A percentile compares a stretch with the other conserved stretches of the same genome.
Evolutionary conservation across 2,888 invertebrate species (phyloP).

Genomic region (Torymus aiolomorphi): DNA sequence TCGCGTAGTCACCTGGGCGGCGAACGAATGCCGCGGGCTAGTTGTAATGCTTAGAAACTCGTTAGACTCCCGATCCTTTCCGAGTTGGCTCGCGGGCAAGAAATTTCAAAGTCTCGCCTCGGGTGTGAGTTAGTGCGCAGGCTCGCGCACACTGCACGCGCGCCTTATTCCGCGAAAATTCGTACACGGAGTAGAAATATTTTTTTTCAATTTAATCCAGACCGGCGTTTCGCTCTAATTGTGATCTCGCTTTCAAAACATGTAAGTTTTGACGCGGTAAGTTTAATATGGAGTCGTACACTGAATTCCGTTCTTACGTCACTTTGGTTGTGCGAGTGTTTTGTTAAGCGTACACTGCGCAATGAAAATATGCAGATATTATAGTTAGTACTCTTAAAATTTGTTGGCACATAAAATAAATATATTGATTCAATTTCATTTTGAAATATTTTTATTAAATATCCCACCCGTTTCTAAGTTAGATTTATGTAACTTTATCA

Average conservation of each 20-base stretch:
- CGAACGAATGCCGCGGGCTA: constrained; percentile 2
- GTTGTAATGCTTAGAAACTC: constrained; percentile 14
- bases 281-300: too few species aligned
- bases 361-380: too few species aligned
- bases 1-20: constrained; percentile 1
- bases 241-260: background rate
- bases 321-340: too few species aligned
- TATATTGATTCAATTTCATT: too few species aligned
- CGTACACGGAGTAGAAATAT: background rate
- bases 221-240: background rate
- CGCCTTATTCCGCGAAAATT: constrained; percentile 11
- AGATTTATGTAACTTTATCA: too few species aligned
- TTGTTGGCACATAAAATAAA: too few species aligned
- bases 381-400: too few species aligned
- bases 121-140: constrained; percentile 21
- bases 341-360: too few species aligned
- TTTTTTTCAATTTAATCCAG: constrained; percentile 14
- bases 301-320: too few species aligned
- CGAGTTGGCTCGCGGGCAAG: constrained; percentile 8
- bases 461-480: too few species aligned
- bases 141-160: too few species aligned
- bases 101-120: constrained; percentile 47
- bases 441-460: too few species aligned
- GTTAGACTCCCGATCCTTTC: constrained; percentile 19
- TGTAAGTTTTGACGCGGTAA: background rate